Evolutionary conservation across 1,140 invertebrate species (phyloP).

Genomic region (Diorhabda elongata): DNA sequence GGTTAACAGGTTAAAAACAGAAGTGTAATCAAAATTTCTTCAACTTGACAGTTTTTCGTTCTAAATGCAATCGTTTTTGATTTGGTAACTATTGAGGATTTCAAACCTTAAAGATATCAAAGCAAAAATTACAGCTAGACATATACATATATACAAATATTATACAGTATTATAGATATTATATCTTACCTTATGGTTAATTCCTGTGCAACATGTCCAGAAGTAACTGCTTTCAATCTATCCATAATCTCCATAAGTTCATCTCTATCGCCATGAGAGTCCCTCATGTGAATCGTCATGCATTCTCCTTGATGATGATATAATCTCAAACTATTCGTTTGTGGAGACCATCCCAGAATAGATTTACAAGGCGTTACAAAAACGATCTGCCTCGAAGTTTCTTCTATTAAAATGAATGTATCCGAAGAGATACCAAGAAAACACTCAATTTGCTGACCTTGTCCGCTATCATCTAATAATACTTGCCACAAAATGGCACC

Average conservation of each 20-base stretch:
- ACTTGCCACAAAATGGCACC: constrained; percentile 79
- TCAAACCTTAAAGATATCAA: too few relatives aligned
- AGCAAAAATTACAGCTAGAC: too few relatives aligned
- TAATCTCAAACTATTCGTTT: constrained; percentile 56
- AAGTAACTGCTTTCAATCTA: constrained; percentile 66
- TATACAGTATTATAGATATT: neutral
- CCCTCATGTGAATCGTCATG: constrained; percentile 66
- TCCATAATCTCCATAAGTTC: constrained; percentile 76
- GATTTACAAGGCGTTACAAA: constrained; percentile 81
- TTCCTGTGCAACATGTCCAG: constrained; percentile 70
- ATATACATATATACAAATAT: too few relatives aligned
- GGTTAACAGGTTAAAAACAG: too few relatives aligned
- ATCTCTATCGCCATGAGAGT: constrained; percentile 63
- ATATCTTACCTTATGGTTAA: constrained; percentile 54
- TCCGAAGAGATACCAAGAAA: constrained; percentile 85
- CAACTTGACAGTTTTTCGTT: too few relatives aligned
- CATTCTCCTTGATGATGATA: constrained; percentile 82
- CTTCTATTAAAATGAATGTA: constrained; percentile 82
- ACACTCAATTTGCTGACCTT: constrained; percentile 68
- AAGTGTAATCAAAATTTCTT: too few relatives aligned
- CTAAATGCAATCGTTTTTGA: too few relatives aligned
- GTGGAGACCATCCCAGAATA: constrained; percentile 62
- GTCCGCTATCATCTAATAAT: constrained; percentile 65
- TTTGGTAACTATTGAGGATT: too few relatives aligned
- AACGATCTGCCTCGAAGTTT: constrained; percentile 75